Evolutionary conservation across 1,140 invertebrate species (phyloP).

Genomic region (Eriosoma lanigerum): DNA sequence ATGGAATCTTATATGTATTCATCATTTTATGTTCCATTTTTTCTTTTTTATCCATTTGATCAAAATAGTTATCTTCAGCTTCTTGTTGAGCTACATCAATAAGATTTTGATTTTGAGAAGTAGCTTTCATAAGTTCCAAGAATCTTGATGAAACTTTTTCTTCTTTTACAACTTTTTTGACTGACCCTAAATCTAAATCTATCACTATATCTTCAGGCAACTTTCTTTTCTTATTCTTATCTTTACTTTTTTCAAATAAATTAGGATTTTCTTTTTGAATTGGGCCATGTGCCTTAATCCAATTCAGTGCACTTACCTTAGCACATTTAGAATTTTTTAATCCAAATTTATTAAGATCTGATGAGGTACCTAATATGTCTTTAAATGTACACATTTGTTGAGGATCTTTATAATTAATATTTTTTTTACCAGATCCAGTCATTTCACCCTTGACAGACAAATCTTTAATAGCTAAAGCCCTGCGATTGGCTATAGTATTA

Average conservation of each 20-base stretch:
- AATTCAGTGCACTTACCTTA: slow-evolving; percentile 66
- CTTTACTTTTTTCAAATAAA: slow-evolving; percentile 57
- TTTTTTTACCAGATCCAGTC: slow-evolving; percentile 23
- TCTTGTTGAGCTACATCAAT: slow-evolving; percentile 72
- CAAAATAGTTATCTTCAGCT: slow-evolving; percentile 83
- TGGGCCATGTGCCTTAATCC: slow-evolving; percentile 67
- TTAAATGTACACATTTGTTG: slow-evolving; percentile 42
- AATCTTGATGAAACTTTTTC: slow-evolving; percentile 61
- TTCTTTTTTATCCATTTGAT: slow-evolving; percentile 85
- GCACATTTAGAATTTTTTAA: slow-evolving; percentile 3
- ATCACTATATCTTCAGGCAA: slow-evolving; percentile 31
- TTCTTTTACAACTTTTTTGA: slow-evolving; percentile 47
- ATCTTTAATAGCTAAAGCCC: slow-evolving; percentile 15
- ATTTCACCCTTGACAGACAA: slow-evolving; percentile 11
- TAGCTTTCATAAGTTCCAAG: slow-evolving; percentile 75
- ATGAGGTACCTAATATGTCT: slow-evolving; percentile 24
- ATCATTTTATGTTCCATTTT: slow-evolving; percentile 90
- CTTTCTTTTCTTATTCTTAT: slow-evolving; percentile 53
- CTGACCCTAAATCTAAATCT: slow-evolving; percentile 21
- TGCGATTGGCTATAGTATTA: slow-evolving; percentile 28
- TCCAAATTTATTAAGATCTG: slow-evolving; percentile 21
- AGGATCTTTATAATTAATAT: slow-evolving; percentile 13
- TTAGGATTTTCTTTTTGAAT: slow-evolving; percentile 71
- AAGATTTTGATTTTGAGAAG: slow-evolving; percentile 75
- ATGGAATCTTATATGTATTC: slow-evolving; percentile 76